Evolutionary conservation across 2,888 invertebrate genomes (phyloP).

Genomic region (Dasypolia templi): DNA sequence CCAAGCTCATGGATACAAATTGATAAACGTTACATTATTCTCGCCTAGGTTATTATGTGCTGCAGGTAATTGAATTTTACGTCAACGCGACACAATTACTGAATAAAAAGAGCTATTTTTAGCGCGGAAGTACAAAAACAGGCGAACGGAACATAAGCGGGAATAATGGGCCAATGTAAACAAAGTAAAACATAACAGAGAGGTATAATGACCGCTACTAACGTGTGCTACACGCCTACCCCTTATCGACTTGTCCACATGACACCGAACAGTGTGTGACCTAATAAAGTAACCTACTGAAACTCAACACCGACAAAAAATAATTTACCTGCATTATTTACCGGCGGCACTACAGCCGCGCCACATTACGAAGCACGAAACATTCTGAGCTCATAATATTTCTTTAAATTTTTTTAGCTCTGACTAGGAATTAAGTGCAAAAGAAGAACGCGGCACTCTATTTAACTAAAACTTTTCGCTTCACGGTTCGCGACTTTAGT

Average conservation of each 20-base stretch:
- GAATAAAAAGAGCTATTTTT: constrained; percentile 74
- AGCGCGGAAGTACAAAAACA: constrained; percentile 69
- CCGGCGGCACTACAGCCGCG: constrained; percentile 20
- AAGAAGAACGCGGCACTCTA: constrained; percentile 69
- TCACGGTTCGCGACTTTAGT: constrained; percentile 77
- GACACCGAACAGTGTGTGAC: constrained; percentile 76
- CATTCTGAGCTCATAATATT: constrained; percentile 35
- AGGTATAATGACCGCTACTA: constrained; percentile 73
- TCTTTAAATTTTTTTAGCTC: constrained; percentile 46
- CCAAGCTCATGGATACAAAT: constrained; percentile 52
- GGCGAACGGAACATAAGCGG: constrained; percentile 71
- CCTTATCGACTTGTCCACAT: constrained; percentile 79
- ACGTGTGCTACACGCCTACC: constrained; percentile 76
- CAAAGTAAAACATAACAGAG: constrained; percentile 76
- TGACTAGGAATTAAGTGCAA: constrained; percentile 61
- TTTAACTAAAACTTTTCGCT: constrained; percentile 79
- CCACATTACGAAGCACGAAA: constrained; percentile 21
- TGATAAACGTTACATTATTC: constrained; percentile 29
- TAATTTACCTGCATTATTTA: constrained; percentile 49
- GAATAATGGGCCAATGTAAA: constrained; percentile 78
- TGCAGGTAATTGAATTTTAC: constrained; percentile 59
- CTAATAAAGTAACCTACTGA: constrained; percentile 77
- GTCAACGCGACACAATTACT: constrained; percentile 68
- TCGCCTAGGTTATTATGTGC: constrained; percentile 19
- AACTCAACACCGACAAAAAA: constrained; percentile 65